These are phyloP conservation scores for Perognathus longimembris DNA, from an alignment of 2,113 vertebrate species.

Conservation along the genomic window DNA sequence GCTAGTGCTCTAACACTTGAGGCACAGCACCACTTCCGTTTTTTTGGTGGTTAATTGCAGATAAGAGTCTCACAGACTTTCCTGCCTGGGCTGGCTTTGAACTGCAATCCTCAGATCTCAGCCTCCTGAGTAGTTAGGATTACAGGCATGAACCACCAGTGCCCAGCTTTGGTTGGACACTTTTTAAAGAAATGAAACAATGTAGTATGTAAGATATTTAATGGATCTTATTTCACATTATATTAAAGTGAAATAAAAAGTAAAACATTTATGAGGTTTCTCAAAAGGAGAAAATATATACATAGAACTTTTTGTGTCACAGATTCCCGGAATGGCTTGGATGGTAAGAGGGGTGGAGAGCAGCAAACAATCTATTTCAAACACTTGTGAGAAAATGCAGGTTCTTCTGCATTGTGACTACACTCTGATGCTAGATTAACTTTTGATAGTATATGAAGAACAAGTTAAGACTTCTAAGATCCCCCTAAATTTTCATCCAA, in stretches of 20 bases:
- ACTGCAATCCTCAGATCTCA: too few species aligned
- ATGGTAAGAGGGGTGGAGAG: background rate
- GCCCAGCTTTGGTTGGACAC: too few species aligned
- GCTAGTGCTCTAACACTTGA: too few species aligned
- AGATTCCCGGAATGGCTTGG: background rate
- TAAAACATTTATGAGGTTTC: background rate
- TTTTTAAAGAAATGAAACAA: background rate
- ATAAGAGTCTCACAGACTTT: too few species aligned
- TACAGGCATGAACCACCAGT: too few species aligned
- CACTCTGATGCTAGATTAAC: conserved; percentile 48
- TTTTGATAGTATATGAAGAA: conserved; percentile 41
- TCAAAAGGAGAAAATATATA: background rate
- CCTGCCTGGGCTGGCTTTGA: too few species aligned
- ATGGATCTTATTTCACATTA: background rate
- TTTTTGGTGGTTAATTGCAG: too few species aligned
- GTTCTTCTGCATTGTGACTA: background rate
- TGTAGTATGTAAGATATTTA: background rate
- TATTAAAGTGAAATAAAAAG: background rate
- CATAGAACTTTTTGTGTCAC: background rate
- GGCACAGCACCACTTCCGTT: too few species aligned
- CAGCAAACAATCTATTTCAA: background rate
- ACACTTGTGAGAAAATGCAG: background rate
- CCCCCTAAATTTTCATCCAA: background rate
- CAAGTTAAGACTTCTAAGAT: background rate
- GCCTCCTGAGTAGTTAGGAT: too few species aligned